A percentile compares a stretch with the other conserved stretches of the same genome.
Evolutionary conservation across 1,140 invertebrate genomes (phyloP).

Genomic region (Lordiphosa collinella): DNA sequence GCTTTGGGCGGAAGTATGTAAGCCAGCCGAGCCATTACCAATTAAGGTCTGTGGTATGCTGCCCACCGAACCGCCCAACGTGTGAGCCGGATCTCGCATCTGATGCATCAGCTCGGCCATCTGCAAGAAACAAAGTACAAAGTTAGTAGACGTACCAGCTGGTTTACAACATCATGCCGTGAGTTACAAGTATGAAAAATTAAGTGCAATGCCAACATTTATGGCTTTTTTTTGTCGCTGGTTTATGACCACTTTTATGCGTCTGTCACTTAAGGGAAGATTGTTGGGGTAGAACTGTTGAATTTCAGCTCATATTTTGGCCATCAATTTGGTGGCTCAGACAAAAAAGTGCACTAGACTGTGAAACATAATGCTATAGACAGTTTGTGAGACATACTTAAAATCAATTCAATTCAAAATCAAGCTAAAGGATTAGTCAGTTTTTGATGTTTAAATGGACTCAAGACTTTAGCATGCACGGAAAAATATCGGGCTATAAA

Average conservation of each 20-base stretch:
- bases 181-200: constrained; percentile 10
- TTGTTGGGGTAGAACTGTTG: background rate
- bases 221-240: constrained; percentile 33
- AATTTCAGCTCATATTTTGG: constrained; percentile 21
- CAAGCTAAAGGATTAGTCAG: no score
- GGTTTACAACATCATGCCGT: constrained; percentile 28
- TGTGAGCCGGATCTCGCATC: constrained; percentile 78
- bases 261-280: constrained; percentile 37
- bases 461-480: no score
- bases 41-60: constrained; percentile 77
- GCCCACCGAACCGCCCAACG: constrained; percentile 76
- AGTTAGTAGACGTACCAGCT: constrained; percentile 7
- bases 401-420: no score
- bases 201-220: background rate
- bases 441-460: no score
- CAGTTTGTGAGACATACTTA: no score
- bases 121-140: constrained; percentile 29
- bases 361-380: background rate
- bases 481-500: no score
- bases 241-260: constrained; percentile 56
- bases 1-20: constrained; percentile 37
- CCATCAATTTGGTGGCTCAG: constrained; percentile 18
- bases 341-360: constrained; percentile 1
- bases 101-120: constrained; percentile 79
- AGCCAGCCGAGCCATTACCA: constrained; percentile 28